Base-by-base conservation (phyloP, 2,113 vertebrate species). In the Myiagra hebetior region DNA sequence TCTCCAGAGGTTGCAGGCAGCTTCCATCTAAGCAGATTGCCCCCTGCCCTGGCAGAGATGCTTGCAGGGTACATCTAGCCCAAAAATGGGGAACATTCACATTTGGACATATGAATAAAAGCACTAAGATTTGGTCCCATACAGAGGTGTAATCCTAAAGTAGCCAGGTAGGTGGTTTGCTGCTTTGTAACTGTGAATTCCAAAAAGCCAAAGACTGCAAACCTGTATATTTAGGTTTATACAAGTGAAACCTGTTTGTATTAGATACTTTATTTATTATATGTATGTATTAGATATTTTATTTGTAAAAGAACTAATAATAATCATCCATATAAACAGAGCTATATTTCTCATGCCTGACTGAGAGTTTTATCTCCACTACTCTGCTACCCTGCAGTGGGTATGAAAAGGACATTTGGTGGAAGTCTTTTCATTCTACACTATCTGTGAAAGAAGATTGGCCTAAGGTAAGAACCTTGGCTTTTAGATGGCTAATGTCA, bases 301-400 rank as follows among this genome's bases (percentile, higher is more conserved):
- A 41, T 72, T 60, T 76, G 24, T 7, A 62, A 53, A 82, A 62
- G 8, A 60, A 68, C 7, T 26, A 75, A 60, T 30, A 15, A 52
- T 60, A 46, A 46, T 55, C 17, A 41, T 41, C n/a, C 55, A 47
- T 17, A 60, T 15, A 47, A 68, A 46, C 5, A 52, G 78, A 53
- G 6, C 4, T 11, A 13, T 41, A 53, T 75, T 39, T 75, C 24
- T 75, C 0, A 0, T 20, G 8, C n/a, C n/a, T 31, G 20, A 68
- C 10, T 4, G 5, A 53, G 14, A 59, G 53, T 39, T 46, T 68
- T 35, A 27, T 15, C 55, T 69, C 47, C 28, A 39, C 12, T 39
- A 7, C 14, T 55, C 26, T 62, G 46, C 62, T 47, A 31, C 46
- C 39, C n/a, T 53, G 2, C 49, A 13, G 2, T 24, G 22, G 24